These are phyloP conservation scores for Anguilla megastoma DNA, from an alignment of 2,797 vertebrate genomes.

Conservation along the genomic window DNA sequence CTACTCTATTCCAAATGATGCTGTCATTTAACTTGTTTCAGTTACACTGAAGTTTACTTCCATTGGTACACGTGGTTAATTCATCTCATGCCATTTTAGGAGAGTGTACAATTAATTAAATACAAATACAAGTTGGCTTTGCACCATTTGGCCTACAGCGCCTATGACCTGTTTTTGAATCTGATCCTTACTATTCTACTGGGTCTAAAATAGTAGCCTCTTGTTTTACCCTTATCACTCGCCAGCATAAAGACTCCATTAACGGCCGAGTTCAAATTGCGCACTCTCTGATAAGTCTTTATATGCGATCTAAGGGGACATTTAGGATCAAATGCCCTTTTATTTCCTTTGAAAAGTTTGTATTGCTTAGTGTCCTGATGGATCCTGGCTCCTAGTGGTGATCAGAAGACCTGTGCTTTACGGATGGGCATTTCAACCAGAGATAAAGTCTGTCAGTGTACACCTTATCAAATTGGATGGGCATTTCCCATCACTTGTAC, in stretches of 20 bases:
- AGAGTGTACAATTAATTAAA: background rate
- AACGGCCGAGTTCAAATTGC: slow-evolving; percentile 61
- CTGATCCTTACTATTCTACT: background rate
- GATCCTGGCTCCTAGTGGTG: slow-evolving; percentile 43
- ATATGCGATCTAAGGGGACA: slow-evolving; percentile 62
- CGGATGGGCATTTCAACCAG: background rate
- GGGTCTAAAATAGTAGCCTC: background rate
- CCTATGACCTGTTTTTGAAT: background rate
- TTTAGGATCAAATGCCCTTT: slow-evolving; percentile 60
- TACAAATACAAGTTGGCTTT: background rate
- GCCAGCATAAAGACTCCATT: background rate
- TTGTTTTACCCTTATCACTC: background rate
- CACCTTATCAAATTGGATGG: background rate
- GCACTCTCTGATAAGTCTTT: slow-evolving; percentile 56
- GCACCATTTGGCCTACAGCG: background rate
- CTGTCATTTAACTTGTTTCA: background rate
- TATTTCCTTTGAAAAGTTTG: slow-evolving; percentile 49
- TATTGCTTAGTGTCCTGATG: slow-evolving; percentile 54
- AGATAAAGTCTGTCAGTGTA: slow-evolving; percentile 38
- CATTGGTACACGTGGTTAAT: too few relatives aligned
- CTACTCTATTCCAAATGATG: background rate
- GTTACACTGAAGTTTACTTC: background rate
- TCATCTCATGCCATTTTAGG: background rate
- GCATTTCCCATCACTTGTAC: background rate
- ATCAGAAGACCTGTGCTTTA: background rate